phyloP scores from a whole-genome alignment of 1,140 invertebrate genomes.

The Drosophila subpulchrella region DNA sequence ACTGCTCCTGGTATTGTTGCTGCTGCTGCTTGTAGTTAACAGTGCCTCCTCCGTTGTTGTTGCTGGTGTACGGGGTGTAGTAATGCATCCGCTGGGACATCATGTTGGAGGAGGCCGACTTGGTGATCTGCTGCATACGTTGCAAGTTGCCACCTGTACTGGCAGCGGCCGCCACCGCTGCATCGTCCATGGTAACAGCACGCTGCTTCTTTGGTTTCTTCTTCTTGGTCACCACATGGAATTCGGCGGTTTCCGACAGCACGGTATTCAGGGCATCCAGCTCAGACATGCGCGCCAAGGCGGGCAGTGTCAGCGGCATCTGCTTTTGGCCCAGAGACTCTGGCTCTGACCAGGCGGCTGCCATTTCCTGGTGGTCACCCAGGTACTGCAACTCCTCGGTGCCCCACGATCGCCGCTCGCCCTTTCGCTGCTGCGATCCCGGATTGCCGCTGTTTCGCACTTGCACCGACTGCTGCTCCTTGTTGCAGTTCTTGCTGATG shows the following conservation, averaged over 20 bases:
- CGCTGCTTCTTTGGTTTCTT: conserved; percentile 89
- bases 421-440: conserved; percentile 40
- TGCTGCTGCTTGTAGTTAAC: conserved; percentile 20
- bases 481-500: conserved; percentile 62
- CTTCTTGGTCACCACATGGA: conserved; percentile 89
- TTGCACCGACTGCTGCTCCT: conserved; percentile 48
- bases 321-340: conserved; percentile 7
- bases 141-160: conserved; percentile 62
- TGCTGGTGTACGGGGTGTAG: conserved; percentile 34
- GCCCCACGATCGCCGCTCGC: conserved; percentile 88
- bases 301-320: conserved; percentile 36
- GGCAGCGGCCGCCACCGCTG: conserved; percentile 60
- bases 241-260: conserved; percentile 86
- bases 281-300: conserved; percentile 65
- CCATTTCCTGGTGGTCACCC: conserved; percentile 45
- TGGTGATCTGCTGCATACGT: conserved; percentile 70
- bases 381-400: conserved; percentile 86
- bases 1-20: conserved; percentile 27
- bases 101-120: conserved; percentile 67
- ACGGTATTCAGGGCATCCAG: conserved; percentile 70
- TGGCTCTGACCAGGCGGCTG: conserved; percentile 34
- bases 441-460: conserved; percentile 16
- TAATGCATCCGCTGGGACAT: conserved; percentile 65
- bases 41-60: conserved; percentile 11
- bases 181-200: conserved; percentile 83